A percentile compares a stretch with the other conserved stretches of the same genome.
These are phyloP conservation scores for Trichonephila inaurata DNA, from an alignment of 1,140 invertebrate genomes.

Conservation along the genomic window DNA sequence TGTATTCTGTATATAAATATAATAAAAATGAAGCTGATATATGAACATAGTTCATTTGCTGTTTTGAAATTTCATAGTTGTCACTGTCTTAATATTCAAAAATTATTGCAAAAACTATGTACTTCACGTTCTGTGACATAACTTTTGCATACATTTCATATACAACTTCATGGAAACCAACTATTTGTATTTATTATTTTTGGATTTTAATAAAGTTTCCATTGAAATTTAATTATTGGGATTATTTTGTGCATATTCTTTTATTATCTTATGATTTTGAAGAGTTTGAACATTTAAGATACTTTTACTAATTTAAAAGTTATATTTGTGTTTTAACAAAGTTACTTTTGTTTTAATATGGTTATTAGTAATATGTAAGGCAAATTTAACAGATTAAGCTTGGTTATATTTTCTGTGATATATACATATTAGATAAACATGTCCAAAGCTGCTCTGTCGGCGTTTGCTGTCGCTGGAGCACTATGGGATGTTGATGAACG, in stretches of 20 bases:
- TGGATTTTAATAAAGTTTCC: no score
- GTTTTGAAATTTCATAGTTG: background rate
- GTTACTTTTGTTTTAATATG: background rate
- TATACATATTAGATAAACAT: conserved; percentile 75
- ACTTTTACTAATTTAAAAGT: background rate
- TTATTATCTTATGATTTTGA: background rate
- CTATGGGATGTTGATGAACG: background rate
- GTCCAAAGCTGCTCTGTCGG: conserved; percentile 68
- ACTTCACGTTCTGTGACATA: background rate
- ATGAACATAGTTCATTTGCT: background rate
- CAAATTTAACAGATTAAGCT: conserved; percentile 40
- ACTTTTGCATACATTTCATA: background rate
- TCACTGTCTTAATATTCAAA: background rate
- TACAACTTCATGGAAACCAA: no score
- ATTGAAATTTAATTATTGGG: no score
- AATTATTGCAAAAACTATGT: background rate
- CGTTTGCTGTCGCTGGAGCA: conserved; percentile 69
- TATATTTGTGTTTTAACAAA: background rate
- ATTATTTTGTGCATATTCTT: no score
- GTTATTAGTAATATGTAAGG: background rate
- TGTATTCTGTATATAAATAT: background rate
- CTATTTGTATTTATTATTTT: no score
- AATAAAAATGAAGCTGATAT: background rate
- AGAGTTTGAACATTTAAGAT: background rate
- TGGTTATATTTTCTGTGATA: conserved; percentile 70